Evolutionary conservation across 2,888 invertebrate species (phyloP).

Genomic region (Creontiades dilutus): DNA sequence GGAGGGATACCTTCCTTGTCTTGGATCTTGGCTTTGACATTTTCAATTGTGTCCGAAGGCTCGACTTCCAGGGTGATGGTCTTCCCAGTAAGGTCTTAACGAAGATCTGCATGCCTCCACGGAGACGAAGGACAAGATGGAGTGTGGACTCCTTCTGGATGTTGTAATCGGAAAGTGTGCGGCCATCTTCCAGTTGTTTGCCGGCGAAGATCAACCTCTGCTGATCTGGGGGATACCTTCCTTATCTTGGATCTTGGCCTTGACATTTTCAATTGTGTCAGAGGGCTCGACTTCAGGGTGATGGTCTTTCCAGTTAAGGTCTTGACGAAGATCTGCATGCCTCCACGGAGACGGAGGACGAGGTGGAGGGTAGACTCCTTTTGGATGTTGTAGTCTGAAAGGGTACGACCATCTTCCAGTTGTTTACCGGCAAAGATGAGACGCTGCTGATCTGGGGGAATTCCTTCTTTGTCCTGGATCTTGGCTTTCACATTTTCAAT

Average conservation of each 20-base stretch:
- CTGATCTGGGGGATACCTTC: conserved; percentile 79
- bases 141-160: conserved; percentile 80
- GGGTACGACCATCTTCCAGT: conserved; percentile 82
- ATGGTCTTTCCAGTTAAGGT: conserved; percentile 80
- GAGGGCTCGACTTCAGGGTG: conserved; percentile 81
- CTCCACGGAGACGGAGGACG: conserved; percentile 72
- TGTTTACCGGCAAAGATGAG: conserved; percentile 82
- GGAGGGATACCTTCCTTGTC: conserved; percentile 83
- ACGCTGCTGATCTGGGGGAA: conserved; percentile 80
- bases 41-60: conserved; percentile 68
- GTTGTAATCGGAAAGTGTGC: conserved; percentile 82
- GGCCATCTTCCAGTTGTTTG: conserved; percentile 82
- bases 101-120: conserved; percentile 81
- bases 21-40: conserved; percentile 70
- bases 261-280: conserved; percentile 83
- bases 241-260: conserved; percentile 80
- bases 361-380: conserved; percentile 78
- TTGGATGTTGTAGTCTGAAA: conserved; percentile 82
- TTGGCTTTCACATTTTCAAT: conserved; percentile 83
- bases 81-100: conserved; percentile 80
- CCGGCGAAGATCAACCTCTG: conserved; percentile 82
- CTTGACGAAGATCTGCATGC: conserved; percentile 82
- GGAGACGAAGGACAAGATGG: conserved; percentile 73
- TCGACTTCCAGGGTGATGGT: conserved; percentile 78
- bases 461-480: conserved; percentile 79